These are phyloP conservation scores for Anguilla marmorata DNA, from an alignment of 2,797 vertebrate species.

Conservation along the genomic window DNA sequence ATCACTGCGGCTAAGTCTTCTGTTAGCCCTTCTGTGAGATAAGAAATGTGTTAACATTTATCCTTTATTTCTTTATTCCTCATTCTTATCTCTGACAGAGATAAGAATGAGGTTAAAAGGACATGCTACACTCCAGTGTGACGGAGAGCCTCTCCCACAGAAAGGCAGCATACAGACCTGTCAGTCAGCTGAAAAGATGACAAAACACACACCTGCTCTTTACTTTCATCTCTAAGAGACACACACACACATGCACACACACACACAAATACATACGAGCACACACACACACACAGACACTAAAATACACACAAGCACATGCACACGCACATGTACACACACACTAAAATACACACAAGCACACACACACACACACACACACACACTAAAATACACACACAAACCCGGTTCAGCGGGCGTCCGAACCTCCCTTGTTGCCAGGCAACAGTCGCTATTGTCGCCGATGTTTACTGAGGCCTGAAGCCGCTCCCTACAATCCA, in stretches of 20 bases:
- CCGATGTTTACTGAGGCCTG: background rate
- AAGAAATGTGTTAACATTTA: background rate
- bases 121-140: background rate
- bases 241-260: background rate
- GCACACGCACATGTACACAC: background rate
- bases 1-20: background rate
- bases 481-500: constrained; percentile 7
- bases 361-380: constrained; percentile 9
- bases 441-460: constrained; percentile 23
- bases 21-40: background rate
- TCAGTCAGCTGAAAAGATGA: background rate
- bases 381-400: constrained; percentile 18
- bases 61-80: no score
- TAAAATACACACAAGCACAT: background rate
- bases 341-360: no score
- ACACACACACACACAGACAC: background rate
- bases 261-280: background rate
- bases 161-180: background rate
- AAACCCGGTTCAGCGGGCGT: background rate
- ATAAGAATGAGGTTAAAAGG: background rate
- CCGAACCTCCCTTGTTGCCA: constrained; percentile 13
- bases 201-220: background rate
- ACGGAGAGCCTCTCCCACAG: background rate
- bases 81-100: no score
- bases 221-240: background rate